phyloP scores from a whole-genome alignment of 2,797 vertebrate species.

The Macroramphosus scolopax region DNA sequence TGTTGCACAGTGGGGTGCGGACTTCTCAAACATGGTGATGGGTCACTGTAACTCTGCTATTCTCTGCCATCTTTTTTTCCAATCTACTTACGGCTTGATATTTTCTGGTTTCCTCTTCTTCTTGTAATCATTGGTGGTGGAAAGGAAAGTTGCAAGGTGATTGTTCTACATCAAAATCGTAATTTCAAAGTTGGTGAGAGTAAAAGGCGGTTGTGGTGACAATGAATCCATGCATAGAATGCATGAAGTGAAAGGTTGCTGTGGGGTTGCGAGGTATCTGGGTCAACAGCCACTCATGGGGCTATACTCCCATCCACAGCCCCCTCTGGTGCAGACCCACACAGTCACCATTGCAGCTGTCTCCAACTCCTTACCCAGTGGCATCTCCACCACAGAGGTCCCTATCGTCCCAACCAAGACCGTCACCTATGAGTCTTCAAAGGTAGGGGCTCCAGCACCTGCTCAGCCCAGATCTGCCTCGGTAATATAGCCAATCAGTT shows the following conservation, averaged over 20 bases:
- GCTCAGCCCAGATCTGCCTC: constrained; percentile 54
- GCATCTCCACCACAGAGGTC: constrained; percentile 90
- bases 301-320: constrained; percentile 80
- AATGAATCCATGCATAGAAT: constrained; percentile 13
- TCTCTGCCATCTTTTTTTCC: constrained; percentile 30
- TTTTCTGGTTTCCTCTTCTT: constrained; percentile 19
- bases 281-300: constrained; percentile 65
- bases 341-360: constrained; percentile 90
- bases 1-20: constrained; percentile 40
- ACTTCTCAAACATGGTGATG: constrained; percentile 49
- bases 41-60: constrained; percentile 20
- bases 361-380: constrained; percentile 79
- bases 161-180: constrained; percentile 9
- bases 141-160: constrained; percentile 13
- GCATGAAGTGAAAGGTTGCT: constrained; percentile 57
- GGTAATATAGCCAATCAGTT: constrained; percentile 11
- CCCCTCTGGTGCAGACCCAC: constrained; percentile 93
- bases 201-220: constrained; percentile 8
- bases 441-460: constrained; percentile 79
- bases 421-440: constrained; percentile 90
- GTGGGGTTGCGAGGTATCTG: constrained; percentile 44
- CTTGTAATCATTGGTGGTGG: constrained; percentile 41
- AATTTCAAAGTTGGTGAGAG: constrained; percentile 6
- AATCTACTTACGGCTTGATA: constrained; percentile 9
- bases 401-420: constrained; percentile 91